Evolutionary conservation across 1,140 invertebrate genomes (phyloP), one percentile per base, ranked within the genome.

Genomic region (Saccostrea cuccullata): DNA sequence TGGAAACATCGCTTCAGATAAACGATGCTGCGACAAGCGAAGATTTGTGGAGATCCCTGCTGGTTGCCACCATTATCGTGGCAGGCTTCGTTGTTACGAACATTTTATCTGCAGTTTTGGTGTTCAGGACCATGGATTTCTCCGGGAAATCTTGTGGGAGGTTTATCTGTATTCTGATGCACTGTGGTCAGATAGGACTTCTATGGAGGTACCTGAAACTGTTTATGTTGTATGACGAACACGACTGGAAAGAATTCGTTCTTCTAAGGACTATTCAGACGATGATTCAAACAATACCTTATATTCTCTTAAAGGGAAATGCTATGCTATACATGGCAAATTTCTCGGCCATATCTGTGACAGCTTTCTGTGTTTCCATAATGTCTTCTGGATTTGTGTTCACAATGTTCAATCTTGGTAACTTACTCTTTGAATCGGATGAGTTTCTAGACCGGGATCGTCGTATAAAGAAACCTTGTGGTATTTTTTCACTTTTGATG

Each of bases 231-330:
- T 90, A 87, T 30, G 89, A 90, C 58, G 89, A 90, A 84, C 60
- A 87, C 17, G 89, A 90, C 23, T 90, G 89, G 89, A 86, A 56
- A 82, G 89, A 90, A 47, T 90, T 88, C 23, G 55, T 90, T 26
- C 55, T 73, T 2, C 40, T 90, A 40, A 82, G 89, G 20, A 40
- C 86, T 3, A 83, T 90, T n/a, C 89, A 90, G 23, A 88, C 87
- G 20, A 73, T 87, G 17, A n/a, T 90, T 17, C 89, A 90, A 67
- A 90, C 86, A 26, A 23, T 90, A 23, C 89, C 89, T 23, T 86
- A 87, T n/a, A 60, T 86, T 20, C 40, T 90, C 40, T 30, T 86
- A 23, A 86, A 86, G 67, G 89, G 89, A 56, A 82, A 55, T 55
- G 60, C 70, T 58, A 70, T 86, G 23, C 77, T 90, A 55, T 70